Base-by-base conservation (phyloP, 2,888 invertebrate species). In the Dusona sp. region DNA sequence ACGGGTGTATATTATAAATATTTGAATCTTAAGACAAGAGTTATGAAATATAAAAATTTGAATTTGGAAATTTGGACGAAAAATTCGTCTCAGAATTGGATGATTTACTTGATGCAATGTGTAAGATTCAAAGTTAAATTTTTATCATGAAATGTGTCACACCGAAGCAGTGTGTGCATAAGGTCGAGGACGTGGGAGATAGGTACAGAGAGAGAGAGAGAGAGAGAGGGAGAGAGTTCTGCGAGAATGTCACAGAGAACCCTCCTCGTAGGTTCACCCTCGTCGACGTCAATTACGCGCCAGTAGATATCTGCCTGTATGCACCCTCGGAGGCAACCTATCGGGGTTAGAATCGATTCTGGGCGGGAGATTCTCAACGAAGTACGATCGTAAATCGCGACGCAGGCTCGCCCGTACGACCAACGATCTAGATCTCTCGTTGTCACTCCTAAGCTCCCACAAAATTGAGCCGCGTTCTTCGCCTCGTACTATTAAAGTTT, bases 241-340 rank as follows among this genome's bases (percentile, higher is more conserved):
- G 61, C 38, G 74, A 79, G 79, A 75, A 84, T 79, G 73, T 68
- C 79, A 67, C 73, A 65, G 73, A 72, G 75, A 68, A 67, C 48
- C 64, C 79, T 73, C 61, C 38, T 48, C 19, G 36, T 25, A 61
- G 61, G 84, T 33, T 79, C 25, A 75, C 79, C 84, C 84, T 70
- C 74, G 65, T 65, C 68, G 81, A 82, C 81, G 81, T 82, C 81
- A 82, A 82, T 82, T 82, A 82, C 75, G 74, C 54, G 45, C 75
- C n/a, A 45, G 74, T 82, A 65, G 45, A 75, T 73, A 74, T 81
- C 51, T 67, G 45, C n/a, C 25, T 80, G 57, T 72, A 64, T 73
- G 73, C 80, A 75, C 81, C 75, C 81, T 75, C 67, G 48, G 38
- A 82, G 33, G 65, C 68, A 48, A 68, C 57, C 54, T 82, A 82